Evolutionary conservation across 2,888 invertebrate species (phyloP).

Genomic region (Macrostomum cliftonense): DNA sequence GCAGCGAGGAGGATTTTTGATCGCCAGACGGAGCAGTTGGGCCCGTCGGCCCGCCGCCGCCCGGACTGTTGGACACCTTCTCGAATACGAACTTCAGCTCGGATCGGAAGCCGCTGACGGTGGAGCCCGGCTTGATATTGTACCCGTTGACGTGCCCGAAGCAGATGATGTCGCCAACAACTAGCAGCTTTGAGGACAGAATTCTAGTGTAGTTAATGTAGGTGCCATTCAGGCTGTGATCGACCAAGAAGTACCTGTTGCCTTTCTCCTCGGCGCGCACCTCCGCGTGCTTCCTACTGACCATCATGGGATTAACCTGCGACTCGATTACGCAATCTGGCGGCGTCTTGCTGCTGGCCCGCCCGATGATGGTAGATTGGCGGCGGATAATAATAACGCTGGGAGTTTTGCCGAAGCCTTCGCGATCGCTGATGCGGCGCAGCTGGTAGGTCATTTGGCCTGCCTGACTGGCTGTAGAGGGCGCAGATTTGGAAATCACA

Average conservation of each 20-base stretch:
- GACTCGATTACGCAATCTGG: constrained; percentile 9
- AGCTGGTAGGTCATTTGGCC: too few relatives aligned
- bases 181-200: constrained; percentile 4
- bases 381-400: too few relatives aligned
- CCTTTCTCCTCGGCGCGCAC: constrained; percentile 3
- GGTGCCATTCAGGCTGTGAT: constrained; percentile 12
- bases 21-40: too few relatives aligned
- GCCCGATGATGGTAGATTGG: constrained; percentile 3
- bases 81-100: constrained; percentile 5
- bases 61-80: too few relatives aligned
- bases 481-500: too few relatives aligned
- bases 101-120: constrained; percentile 5
- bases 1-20: too few relatives aligned
- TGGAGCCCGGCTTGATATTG: constrained; percentile 10
- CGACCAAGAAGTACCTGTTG: constrained; percentile 9
- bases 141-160: constrained; percentile 11
- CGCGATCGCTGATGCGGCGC: too few relatives aligned
- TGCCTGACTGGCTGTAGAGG: too few relatives aligned
- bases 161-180: constrained; percentile 9
- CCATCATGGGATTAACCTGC: constrained; percentile 8
- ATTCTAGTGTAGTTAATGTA: constrained; percentile 11
- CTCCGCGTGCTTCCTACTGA: constrained; percentile 9
- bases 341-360: constrained; percentile 10
- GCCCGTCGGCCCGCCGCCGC: too few relatives aligned
- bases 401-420: too few relatives aligned